Percentiles rank a stretch among this genome's conserved stretches.
phyloP scores from a whole-genome alignment of 2,113 vertebrate genomes.

The Nipponia nippon region DNA sequence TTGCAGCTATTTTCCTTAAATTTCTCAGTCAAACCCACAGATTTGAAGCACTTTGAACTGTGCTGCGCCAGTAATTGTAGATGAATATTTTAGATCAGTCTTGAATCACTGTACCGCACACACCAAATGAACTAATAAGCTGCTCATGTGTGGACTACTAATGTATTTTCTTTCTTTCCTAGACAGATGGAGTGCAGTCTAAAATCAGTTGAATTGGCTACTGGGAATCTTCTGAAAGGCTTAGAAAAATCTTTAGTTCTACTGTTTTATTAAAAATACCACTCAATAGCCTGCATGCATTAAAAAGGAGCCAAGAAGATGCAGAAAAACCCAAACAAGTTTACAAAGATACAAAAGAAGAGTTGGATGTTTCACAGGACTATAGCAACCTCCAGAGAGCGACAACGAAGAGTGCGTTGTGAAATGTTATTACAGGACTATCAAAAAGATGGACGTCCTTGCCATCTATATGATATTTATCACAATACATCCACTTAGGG shows the following conservation, averaged over 20 bases:
- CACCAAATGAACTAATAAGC: conserved; percentile 76
- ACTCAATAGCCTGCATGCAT: neutral
- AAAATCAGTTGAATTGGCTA: conserved; percentile 31
- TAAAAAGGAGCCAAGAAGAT: neutral
- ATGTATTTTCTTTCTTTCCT: conserved; percentile 63
- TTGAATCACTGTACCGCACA: conserved; percentile 66
- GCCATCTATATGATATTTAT: neutral
- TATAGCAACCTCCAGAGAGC: neutral
- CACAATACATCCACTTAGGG: neutral
- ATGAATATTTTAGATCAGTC: conserved; percentile 78
- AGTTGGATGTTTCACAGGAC: neutral
- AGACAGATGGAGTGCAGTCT: conserved; percentile 56
- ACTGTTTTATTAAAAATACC: conserved; percentile 22
- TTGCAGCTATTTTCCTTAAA: conserved; percentile 65
- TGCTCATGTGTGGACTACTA: conserved; percentile 76
- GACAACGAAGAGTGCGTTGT: neutral
- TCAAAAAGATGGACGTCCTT: neutral
- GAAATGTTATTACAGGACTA: neutral
- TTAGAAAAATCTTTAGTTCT: conserved; percentile 27
- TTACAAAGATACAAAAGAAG: neutral
- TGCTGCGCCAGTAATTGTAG: conserved; percentile 75
- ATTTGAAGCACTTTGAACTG: conserved; percentile 77
- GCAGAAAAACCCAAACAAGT: neutral
- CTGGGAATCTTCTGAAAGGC: conserved; percentile 20
- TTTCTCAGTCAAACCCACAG: conserved; percentile 70